Evolutionary conservation across 2,888 invertebrate genomes (phyloP), one percentile per base, ranked within the genome.

Genomic region (Euzophera pinguis): DNA sequence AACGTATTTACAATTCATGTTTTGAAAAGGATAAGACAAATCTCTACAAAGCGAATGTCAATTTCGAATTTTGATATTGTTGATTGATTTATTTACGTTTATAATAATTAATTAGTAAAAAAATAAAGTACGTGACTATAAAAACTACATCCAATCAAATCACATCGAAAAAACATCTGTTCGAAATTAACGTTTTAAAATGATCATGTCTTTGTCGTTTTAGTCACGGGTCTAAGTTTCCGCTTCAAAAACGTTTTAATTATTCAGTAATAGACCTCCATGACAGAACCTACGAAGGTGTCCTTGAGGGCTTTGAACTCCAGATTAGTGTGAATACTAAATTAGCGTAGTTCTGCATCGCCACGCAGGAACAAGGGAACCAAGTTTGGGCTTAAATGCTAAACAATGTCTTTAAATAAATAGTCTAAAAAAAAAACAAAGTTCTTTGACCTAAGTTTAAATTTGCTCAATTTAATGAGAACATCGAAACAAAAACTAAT

Each of bases 181-280:
- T 22, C 3, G 5, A 22, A 3, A 22, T 22, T 3, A 22, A 22
- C 5, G 5, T 22, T 22, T 2, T 3, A 22, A 22, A 22, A 22
- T 22, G 12, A 13, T 43, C 22, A 39, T 16, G 10, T 45, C 45
- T 45, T 29, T 45, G n/a, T 32, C 45, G 32, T 45, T 22, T n/a
- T 45, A 14, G 45, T 34, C 32, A 45, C 32, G 45, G 45, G 32
- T 10, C 32, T 10, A 45, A 16, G 14, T 45, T 45, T 45, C 45
- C 45, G 45, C 45, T 32, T 45, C 45, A 45, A 45, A 16, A 45
- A 45, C 9, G 32, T 32, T 16, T 45, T 45, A 45, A 45, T 45
- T 45, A 45, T 45, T 45, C 32, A 32, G 32, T 32, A 45, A 32
- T 45, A 32, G 32, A 34, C 45, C 32, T 10, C 45, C 34, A 16